Percentiles rank a stretch among this genome's conserved stretches.
These are phyloP conservation scores for Ptycholaimellus sp. DNA, from an alignment of 2,888 invertebrate species.

Conservation along the genomic window DNA sequence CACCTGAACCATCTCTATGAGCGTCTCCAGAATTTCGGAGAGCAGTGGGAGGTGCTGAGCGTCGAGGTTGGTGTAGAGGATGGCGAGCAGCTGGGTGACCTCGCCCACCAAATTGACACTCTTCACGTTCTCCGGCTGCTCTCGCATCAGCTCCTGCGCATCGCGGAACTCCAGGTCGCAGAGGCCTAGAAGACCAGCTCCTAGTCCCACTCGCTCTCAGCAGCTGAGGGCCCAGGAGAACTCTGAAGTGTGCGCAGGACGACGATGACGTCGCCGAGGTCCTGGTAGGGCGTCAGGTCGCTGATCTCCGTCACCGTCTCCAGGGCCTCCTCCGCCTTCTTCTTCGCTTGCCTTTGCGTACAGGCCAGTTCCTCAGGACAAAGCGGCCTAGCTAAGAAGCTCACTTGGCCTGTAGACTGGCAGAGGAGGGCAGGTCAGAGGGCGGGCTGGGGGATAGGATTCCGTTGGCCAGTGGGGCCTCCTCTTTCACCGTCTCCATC, in stretches of 20 bases:
- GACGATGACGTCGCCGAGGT: not conserved
- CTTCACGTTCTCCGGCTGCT: constrained; percentile 29
- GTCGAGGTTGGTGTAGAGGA: constrained; percentile 24
- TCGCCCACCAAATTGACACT: constrained; percentile 26
- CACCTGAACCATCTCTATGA: constrained; percentile 26
- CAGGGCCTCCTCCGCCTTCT: not conserved
- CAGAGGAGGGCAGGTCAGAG: too few species aligned
- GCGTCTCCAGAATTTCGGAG: constrained; percentile 25
- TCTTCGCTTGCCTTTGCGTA: not conserved
- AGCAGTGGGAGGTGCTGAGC: constrained; percentile 20
- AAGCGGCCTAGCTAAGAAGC: too few species aligned
- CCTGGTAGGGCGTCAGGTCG: too few species aligned
- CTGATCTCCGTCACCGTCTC: not conserved
- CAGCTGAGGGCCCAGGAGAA: too few species aligned
- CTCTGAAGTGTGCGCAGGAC: not conserved
- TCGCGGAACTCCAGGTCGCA: constrained; percentile 3
- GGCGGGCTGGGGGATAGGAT: too few species aligned
- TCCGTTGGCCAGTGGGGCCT: too few species aligned
- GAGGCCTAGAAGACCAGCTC: too few species aligned
- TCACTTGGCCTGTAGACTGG: too few species aligned
- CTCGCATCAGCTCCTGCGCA: constrained; percentile 21
- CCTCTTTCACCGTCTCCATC: too few species aligned
- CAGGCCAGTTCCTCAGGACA: not conserved
- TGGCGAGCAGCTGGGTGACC: constrained; percentile 24
- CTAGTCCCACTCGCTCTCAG: too few species aligned